These are phyloP conservation scores for Apamea crenata DNA, from an alignment of 2,888 invertebrate species.

Conservation along the genomic window DNA sequence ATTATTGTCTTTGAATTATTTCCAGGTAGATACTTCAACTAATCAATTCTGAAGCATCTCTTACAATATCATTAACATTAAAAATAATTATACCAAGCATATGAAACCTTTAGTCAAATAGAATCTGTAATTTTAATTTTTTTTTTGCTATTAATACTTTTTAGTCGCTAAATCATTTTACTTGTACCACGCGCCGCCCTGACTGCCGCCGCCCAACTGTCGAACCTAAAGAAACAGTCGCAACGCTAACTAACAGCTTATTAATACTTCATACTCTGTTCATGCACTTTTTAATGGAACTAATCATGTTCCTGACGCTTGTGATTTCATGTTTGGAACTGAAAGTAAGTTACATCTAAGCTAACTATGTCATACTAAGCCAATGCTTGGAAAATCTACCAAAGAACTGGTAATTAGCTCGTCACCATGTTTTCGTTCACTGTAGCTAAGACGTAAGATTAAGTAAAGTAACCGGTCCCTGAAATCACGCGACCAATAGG, in stretches of 20 bases:
- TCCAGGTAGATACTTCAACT: background rate
- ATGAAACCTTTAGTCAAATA: background rate
- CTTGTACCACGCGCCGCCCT: conserved; percentile 54
- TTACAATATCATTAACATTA: background rate
- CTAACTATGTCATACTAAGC: background rate
- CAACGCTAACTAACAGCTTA: conserved; percentile 78
- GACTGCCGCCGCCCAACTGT: conserved; percentile 72
- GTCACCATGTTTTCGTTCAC: background rate
- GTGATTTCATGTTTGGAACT: conserved; percentile 25
- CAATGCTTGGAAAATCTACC: background rate
- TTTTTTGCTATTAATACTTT: background rate
- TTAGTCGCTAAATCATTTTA: background rate
- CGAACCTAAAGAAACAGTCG: conserved; percentile 83
- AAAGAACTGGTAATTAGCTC: no score
- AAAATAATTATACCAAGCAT: background rate
- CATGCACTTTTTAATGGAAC: conserved; percentile 51
- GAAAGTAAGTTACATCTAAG: conserved; percentile 2
- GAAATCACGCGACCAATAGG: background rate
- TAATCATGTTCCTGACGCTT: conserved; percentile 37
- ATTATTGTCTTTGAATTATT: background rate
- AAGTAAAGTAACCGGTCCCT: background rate
- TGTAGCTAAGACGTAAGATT: background rate
- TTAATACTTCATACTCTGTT: conserved; percentile 68
- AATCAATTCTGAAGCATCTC: background rate
- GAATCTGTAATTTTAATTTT: background rate